These are phyloP conservation scores for Loxodonta africana DNA, from an alignment of 2,113 vertebrate species.

Conservation along the genomic window DNA sequence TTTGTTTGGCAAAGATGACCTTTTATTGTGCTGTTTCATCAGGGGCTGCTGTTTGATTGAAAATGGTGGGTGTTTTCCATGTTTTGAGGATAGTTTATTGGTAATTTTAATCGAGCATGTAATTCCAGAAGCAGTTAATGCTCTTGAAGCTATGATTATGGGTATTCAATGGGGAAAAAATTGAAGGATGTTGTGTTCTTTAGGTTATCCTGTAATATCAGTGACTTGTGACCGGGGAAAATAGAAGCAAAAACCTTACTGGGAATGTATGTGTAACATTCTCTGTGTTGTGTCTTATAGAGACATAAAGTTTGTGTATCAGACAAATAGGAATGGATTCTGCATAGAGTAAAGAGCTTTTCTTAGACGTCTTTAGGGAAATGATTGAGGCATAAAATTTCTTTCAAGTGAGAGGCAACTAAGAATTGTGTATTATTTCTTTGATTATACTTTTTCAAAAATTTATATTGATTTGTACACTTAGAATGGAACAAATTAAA, in stretches of 20 bases:
- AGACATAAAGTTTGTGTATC: conserved; percentile 7
- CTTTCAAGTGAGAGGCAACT: conserved; percentile 31
- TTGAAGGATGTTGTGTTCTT: background rate
- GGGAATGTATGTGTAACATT: background rate
- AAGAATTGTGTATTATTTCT: conserved; percentile 40
- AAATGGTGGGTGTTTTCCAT: conserved; percentile 43
- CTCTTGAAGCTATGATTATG: conserved; percentile 13
- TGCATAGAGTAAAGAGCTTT: background rate
- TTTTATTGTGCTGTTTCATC: conserved; percentile 80
- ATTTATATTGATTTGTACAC: background rate
- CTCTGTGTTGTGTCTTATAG: conserved; percentile 19
- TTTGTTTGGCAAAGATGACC: conserved; percentile 83
- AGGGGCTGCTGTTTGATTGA: conserved; percentile 65
- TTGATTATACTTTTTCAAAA: conserved; percentile 56
- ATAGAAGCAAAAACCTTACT: conserved; percentile 40
- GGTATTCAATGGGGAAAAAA: background rate
- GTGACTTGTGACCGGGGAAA: background rate
- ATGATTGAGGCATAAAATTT: conserved; percentile 7
- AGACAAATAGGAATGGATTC: background rate
- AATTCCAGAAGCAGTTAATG: conserved; percentile 40
- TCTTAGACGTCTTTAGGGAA: conserved; percentile 37
- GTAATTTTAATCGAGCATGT: conserved; percentile 30
- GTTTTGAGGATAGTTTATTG: conserved; percentile 49
- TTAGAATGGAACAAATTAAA: conserved; percentile 29
- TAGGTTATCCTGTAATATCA: background rate